A percentile compares a stretch with the other conserved stretches of the same genome.
These are phyloP conservation scores for Sebastes nivosus DNA, from an alignment of 2,797 vertebrate genomes.

Conservation along the genomic window DNA sequence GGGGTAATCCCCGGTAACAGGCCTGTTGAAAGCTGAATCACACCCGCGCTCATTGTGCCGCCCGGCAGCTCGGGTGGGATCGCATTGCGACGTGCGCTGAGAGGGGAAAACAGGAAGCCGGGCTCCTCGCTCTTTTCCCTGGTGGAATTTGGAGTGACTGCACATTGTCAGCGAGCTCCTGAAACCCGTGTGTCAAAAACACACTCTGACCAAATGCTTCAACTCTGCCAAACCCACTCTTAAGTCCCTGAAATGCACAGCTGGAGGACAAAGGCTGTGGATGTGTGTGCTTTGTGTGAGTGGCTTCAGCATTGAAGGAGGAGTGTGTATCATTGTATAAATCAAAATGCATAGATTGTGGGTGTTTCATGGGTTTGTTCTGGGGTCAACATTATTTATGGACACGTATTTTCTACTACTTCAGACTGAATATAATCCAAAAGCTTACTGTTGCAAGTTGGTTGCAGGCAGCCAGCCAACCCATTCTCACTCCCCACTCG, in stretches of 20 bases:
- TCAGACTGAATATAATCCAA: not conserved
- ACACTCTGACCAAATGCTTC: slow-evolving; percentile 51
- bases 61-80: slow-evolving; percentile 27
- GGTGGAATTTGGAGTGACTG: slow-evolving; percentile 51
- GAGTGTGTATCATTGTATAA: not conserved
- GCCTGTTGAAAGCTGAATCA: slow-evolving; percentile 77
- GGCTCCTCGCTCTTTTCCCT: slow-evolving; percentile 13
- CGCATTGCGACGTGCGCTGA: slow-evolving; percentile 50
- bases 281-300: slow-evolving; percentile 8
- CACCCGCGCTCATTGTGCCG: slow-evolving; percentile 50
- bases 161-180: slow-evolving; percentile 54
- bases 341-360: not conserved
- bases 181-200: slow-evolving; percentile 40
- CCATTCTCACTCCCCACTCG: no score
- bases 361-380: not conserved
- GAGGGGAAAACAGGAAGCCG: slow-evolving; percentile 63
- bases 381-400: not conserved
- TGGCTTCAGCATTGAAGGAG: not conserved
- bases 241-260: slow-evolving; percentile 64
- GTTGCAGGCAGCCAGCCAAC: no score
- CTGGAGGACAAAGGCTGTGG: slow-evolving; percentile 52
- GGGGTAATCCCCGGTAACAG: slow-evolving; percentile 76
- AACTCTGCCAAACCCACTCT: slow-evolving; percentile 38
- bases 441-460: not conserved
- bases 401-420: not conserved